Evolutionary conservation across 2,888 invertebrate genomes (phyloP).

Genomic region (Drosophila putrida): DNA sequence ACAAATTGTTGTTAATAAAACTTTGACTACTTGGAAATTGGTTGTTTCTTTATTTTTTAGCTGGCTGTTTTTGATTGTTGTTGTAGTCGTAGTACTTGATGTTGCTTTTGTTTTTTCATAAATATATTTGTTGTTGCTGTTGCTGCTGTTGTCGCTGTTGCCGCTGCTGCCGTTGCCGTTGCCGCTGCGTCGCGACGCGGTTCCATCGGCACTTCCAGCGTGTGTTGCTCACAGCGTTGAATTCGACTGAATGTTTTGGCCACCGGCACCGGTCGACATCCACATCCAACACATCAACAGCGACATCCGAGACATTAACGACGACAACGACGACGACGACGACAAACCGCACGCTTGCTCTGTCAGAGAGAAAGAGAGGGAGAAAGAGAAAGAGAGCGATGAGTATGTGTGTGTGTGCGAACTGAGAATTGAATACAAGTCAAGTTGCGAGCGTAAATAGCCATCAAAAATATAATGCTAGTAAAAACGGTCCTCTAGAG

Average conservation of each 20-base stretch:
- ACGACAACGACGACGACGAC: constrained; percentile 57
- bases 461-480: constrained; percentile 17
- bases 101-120: constrained; percentile 29
- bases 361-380: constrained; percentile 16
- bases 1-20: constrained; percentile 64
- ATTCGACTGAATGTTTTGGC: constrained; percentile 71
- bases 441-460: constrained; percentile 39
- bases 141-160: constrained; percentile 30
- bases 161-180: constrained; percentile 56
- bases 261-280: constrained; percentile 72
- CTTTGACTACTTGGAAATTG: constrained; percentile 43
- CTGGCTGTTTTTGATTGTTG: constrained; percentile 31
- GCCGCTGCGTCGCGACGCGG: constrained; percentile 66
- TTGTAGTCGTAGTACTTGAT: constrained; percentile 9
- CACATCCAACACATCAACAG: constrained; percentile 57
- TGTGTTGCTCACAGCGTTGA: constrained; percentile 75
- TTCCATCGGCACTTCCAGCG: constrained; percentile 70
- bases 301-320: constrained; percentile 66
- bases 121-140: constrained; percentile 18
- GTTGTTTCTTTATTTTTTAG: constrained; percentile 26
- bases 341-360: constrained; percentile 53
- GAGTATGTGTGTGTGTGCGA: constrained; percentile 17
- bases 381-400: constrained; percentile 14
- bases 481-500: neutral
- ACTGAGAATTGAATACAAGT: constrained; percentile 41